These are phyloP conservation scores for Ennomos quercinarius DNA, from an alignment of 2,888 invertebrate species.

Conservation along the genomic window DNA sequence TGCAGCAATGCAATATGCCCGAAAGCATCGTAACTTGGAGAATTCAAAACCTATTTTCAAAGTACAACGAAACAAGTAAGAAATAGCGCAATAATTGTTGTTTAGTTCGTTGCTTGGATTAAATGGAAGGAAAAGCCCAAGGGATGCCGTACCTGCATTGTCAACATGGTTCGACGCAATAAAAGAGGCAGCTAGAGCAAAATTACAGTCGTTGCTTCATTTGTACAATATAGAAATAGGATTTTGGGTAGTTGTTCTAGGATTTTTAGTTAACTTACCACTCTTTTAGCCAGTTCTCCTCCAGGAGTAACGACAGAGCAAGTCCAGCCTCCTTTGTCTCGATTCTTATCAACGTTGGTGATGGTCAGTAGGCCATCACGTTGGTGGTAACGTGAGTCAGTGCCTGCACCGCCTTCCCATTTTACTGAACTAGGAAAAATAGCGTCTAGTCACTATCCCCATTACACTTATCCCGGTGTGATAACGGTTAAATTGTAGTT, in stretches of 20 bases:
- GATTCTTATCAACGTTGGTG: constrained; percentile 85
- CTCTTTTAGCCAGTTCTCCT: constrained; percentile 91
- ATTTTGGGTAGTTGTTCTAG: constrained; percentile 5
- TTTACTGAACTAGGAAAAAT: constrained; percentile 78
- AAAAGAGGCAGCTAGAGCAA: constrained; percentile 21
- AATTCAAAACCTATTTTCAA: constrained; percentile 30
- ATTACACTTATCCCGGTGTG: too few relatives aligned
- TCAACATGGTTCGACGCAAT: constrained; percentile 32
- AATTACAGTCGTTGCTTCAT: constrained; percentile 29
- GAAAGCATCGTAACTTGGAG: constrained; percentile 28
- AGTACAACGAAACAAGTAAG: constrained; percentile 20
- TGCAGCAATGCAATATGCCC: constrained; percentile 20
- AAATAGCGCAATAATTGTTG: constrained; percentile 23
- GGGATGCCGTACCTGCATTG: constrained; percentile 36
- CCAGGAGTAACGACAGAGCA: constrained; percentile 91
- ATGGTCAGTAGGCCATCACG: constrained; percentile 87
- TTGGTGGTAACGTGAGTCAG: constrained; percentile 80
- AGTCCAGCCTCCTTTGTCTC: constrained; percentile 92
- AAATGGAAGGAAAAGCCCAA: constrained; percentile 25
- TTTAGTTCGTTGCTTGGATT: constrained; percentile 29
- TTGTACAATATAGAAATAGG: constrained; percentile 25
- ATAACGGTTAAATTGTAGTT: too few relatives aligned
- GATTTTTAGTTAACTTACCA: constrained; percentile 77
- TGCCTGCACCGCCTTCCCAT: constrained; percentile 87
- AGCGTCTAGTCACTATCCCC: background rate